Conservation (phyloP, 2,888 invertebrate genomes). For the Pterobdella sp. region DNA sequence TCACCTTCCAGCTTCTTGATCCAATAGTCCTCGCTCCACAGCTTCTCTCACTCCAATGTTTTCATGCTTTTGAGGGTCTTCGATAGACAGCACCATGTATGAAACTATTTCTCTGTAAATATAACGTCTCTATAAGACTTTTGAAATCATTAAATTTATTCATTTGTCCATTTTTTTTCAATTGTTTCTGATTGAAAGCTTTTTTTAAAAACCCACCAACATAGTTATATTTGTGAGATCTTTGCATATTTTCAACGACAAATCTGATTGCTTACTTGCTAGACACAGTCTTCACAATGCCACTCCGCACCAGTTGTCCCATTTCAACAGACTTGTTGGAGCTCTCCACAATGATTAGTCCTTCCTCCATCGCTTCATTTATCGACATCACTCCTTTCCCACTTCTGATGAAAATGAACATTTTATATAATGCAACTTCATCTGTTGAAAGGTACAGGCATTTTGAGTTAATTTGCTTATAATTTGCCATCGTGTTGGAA, state of each 20-base stretch:
- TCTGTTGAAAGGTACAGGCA: too few relatives aligned
- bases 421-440: too few relatives aligned
- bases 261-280: background rate
- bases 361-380: constrained; percentile 47
- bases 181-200: background rate
- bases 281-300: constrained; percentile 36
- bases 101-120: constrained; percentile 36
- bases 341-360: constrained; percentile 44
- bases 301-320: constrained; percentile 36
- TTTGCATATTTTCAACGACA: background rate
- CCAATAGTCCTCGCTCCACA: constrained; percentile 34
- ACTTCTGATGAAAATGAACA: constrained; percentile 36
- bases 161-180: background rate
- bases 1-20: constrained; percentile 32
- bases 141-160: background rate
- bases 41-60: constrained; percentile 34
- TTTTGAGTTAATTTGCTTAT: too few relatives aligned
- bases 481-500: too few relatives aligned
- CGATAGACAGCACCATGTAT: constrained; percentile 36
- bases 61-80: constrained; percentile 33
- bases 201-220: background rate
- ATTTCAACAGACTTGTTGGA: constrained; percentile 36
- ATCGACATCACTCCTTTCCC: constrained; percentile 45
- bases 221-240: background rate
- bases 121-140: too few relatives aligned